Evolutionary conservation across 1,140 invertebrate genomes (phyloP), one percentile per base, ranked within the genome.

Genomic region (Himalopsyche phryganea): DNA sequence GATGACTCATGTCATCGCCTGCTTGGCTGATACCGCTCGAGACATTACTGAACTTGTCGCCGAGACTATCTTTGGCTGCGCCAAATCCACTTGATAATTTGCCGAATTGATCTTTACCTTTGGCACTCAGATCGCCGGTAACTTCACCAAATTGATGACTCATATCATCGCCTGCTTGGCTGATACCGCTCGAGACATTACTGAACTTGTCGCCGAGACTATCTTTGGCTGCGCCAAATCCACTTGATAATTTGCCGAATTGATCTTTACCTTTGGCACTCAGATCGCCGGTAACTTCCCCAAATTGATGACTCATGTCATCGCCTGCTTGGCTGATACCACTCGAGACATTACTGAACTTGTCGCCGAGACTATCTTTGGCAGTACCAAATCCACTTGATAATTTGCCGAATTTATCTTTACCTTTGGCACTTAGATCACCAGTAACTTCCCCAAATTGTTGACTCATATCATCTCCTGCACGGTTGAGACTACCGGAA

Each of bases 1-100:
- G 19, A n/a, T 71, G 61, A 15, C 66, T 66, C 50, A 62, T 60
- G 7, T 67, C 35, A 61, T 63, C 69, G 7, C 71, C 50, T 63
- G 69, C 67, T 66, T 75, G 71, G 38, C 69, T 66, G 62, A 68
- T 66, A 67, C 75, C 73, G 60, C 63, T 65, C 14, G 71, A 71
- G 33, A 67, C 64, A 58, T 44, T 13, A 41, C 73, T 75, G 69
- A 10, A 74, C 41, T 47, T 66, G 64, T 42, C 69, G 54, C 4
- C 66, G 62, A 50, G 40, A 4, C 40, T 19, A n/a, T 17, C 23
- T n/a, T n/a, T n/a, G n/a, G n/a, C n/a, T n/a, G n/a, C n/a, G n/a
- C n/a, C n/a, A n/a, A n/a, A n/a, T n/a, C n/a, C n/a, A n/a, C n/a
- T n/a, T n/a, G n/a, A n/a, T n/a, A n/a, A n/a, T n/a, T n/a, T n/a